Percentiles rank a stretch among this genome's conserved stretches.
These are phyloP conservation scores for Pseudotriccus pelzelni DNA, from an alignment of 2,797 vertebrate genomes.

Conservation along the genomic window DNA sequence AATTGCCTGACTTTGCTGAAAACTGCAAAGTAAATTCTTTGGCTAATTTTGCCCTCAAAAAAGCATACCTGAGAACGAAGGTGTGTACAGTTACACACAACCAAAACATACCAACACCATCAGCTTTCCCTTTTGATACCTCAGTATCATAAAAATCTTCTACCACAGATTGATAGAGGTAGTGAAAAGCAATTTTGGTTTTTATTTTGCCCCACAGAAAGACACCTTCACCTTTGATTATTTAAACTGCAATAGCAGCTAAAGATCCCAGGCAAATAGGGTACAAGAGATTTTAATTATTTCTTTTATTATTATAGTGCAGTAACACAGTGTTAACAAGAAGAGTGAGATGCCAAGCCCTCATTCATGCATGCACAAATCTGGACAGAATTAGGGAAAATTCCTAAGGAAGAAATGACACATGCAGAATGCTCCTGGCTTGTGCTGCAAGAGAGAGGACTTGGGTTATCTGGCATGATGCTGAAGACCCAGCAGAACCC, in stretches of 20 bases:
- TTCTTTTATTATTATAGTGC: neutral
- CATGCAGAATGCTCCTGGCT: slow-evolving; percentile 48
- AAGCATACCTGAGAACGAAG: neutral
- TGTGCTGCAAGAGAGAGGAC: neutral
- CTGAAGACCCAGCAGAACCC: slow-evolving; percentile 63
- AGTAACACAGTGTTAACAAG: slow-evolving; percentile 10
- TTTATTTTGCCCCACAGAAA: neutral
- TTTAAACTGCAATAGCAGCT: neutral
- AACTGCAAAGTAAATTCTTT: neutral
- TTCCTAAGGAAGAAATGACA: slow-evolving; percentile 5
- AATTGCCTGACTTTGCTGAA: neutral
- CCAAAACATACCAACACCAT: neutral
- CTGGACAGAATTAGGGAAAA: slow-evolving; percentile 10
- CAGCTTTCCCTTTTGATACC: neutral
- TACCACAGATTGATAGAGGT: neutral
- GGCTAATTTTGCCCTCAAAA: neutral
- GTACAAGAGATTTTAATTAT: neutral
- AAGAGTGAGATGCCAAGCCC: slow-evolving; percentile 18
- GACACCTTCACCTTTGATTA: slow-evolving; percentile 41
- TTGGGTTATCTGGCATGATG: slow-evolving; percentile 22
- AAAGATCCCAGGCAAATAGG: slow-evolving; percentile 24
- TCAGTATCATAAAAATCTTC: neutral
- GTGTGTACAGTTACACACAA: neutral
- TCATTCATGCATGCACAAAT: slow-evolving; percentile 40
- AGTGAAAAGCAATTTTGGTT: neutral